phyloP scores from a whole-genome alignment of 2,113 vertebrate species.

The Propithecus coquereli region DNA sequence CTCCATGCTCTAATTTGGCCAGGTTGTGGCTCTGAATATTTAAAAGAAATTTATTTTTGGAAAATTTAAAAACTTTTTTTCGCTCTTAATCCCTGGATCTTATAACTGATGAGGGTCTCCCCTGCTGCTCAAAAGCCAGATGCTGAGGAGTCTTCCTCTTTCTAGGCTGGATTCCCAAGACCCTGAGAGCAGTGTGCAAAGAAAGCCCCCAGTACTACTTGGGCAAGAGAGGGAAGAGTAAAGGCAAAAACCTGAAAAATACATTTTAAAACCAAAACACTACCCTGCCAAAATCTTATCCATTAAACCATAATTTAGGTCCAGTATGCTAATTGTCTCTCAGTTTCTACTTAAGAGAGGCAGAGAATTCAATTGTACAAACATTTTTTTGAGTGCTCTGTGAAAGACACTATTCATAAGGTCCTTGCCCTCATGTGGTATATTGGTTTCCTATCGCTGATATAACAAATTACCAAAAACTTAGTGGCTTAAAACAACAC shows the following conservation, averaged over 20 bases:
- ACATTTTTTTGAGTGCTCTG: background rate
- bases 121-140: background rate
- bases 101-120: background rate
- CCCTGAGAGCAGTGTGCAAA: background rate
- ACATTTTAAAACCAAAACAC: background rate
- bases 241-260: background rate
- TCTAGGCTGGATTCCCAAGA: background rate
- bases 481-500: background rate
- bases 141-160: background rate
- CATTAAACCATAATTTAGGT: constrained; percentile 12
- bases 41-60: background rate
- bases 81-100: background rate
- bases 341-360: background rate
- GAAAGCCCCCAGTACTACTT: background rate
- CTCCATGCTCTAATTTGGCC: background rate
- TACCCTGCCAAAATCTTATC: background rate
- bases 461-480: background rate
- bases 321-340: background rate
- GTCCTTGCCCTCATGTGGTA: background rate
- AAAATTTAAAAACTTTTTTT: background rate
- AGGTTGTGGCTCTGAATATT: background rate
- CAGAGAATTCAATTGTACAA: background rate
- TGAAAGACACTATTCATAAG: background rate
- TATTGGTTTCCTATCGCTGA: background rate
- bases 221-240: background rate